Conservation (phyloP, 2,797 vertebrate genomes). For the Vireo griseus region DNA sequence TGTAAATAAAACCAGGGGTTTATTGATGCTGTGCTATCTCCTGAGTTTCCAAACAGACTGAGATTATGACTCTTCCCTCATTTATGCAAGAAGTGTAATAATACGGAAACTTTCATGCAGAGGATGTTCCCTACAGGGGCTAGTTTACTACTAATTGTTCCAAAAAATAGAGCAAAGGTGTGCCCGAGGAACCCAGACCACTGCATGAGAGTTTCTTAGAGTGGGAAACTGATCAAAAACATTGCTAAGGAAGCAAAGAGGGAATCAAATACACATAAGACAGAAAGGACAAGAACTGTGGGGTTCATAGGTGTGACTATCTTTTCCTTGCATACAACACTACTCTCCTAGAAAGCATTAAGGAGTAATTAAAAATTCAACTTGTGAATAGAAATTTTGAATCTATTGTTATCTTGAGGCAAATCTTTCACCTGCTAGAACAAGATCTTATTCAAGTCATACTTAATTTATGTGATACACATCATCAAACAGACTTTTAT, state of each 20-base stretch:
- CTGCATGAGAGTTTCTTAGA: background rate
- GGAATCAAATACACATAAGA: background rate
- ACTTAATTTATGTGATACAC: background rate
- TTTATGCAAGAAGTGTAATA: background rate
- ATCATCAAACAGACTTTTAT: background rate
- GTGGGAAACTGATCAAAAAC: background rate
- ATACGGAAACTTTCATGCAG: background rate
- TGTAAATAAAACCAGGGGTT: background rate
- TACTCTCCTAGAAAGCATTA: background rate
- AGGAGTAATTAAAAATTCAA: background rate
- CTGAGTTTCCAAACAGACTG: background rate
- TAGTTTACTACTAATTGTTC: background rate
- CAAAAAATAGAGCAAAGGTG: background rate
- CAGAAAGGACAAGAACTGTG: background rate
- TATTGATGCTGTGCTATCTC: background rate
- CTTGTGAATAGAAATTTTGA: background rate
- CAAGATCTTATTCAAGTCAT: background rate
- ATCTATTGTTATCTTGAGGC: background rate
- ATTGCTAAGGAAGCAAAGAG: background rate
- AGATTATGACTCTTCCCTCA: background rate
- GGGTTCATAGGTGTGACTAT: background rate
- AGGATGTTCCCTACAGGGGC: background rate
- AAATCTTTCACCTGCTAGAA: background rate
- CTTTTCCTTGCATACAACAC: background rate
- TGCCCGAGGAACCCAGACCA: background rate